Conservation (phyloP, 1,140 invertebrate species). For the Drosophila orosa region DNA sequence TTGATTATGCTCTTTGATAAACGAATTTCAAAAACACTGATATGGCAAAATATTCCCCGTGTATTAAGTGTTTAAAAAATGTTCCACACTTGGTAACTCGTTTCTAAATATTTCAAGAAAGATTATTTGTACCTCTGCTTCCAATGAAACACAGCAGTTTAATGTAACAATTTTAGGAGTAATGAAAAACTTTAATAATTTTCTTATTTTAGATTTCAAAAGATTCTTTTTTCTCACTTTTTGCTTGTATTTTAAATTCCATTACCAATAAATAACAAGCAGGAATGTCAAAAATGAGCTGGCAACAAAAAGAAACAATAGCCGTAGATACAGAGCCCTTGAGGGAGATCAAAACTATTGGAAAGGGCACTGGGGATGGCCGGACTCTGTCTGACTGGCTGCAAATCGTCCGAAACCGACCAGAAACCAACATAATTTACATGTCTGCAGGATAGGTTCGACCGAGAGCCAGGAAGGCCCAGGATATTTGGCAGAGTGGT, state of each 20-base stretch:
- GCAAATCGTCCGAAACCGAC: conserved; percentile 61
- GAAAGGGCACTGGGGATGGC: background rate
- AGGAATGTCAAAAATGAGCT: conserved; percentile 15
- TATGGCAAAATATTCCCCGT: background rate
- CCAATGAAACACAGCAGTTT: too few species aligned
- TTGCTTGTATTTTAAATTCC: background rate
- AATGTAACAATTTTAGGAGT: background rate
- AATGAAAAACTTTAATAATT: background rate
- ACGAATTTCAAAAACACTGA: background rate
- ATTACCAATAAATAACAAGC: background rate
- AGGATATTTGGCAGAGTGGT: background rate
- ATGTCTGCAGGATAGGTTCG: conserved; percentile 74
- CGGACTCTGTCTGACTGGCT: conserved; percentile 28
- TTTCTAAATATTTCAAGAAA: background rate
- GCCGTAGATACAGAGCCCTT: too few species aligned
- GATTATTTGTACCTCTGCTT: background rate
- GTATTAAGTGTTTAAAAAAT: background rate
- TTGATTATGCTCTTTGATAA: background rate
- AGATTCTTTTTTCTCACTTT: background rate
- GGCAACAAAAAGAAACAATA: conserved; percentile 4
- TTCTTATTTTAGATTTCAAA: too few species aligned
- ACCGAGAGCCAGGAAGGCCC: conserved; percentile 16
- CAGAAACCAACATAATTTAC: conserved; percentile 78
- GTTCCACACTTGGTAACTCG: background rate
- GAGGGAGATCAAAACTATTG: background rate